A percentile compares a stretch with the other conserved stretches of the same genome.
phyloP scores from a whole-genome alignment of 2,888 invertebrate species.

The Drosophila mayaguana region DNA sequence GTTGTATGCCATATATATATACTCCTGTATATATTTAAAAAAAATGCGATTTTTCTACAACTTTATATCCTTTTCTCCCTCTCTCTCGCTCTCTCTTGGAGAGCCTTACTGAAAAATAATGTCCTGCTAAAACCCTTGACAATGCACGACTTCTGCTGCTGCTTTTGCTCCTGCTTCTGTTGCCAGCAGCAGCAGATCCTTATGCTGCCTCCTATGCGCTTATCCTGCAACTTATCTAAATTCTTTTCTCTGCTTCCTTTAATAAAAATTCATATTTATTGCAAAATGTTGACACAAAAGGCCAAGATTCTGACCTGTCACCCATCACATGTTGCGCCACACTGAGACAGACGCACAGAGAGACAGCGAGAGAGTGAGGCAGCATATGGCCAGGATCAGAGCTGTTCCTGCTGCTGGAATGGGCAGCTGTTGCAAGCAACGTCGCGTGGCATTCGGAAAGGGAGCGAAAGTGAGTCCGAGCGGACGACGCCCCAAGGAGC shows the following conservation, averaged over 20 bases:
- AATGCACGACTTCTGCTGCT: neutral
- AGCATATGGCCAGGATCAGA: conserved; percentile 49
- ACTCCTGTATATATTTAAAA: too few relatives aligned
- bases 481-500: conserved; percentile 74
- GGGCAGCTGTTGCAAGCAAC: conserved; percentile 54
- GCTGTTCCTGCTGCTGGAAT: neutral
- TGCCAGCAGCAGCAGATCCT: neutral
- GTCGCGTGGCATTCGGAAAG: conserved; percentile 53
- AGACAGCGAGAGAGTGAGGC: neutral
- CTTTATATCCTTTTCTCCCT: neutral
- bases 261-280: conserved; percentile 73
- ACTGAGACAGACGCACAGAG: neutral
- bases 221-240: conserved; percentile 5
- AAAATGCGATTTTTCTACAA: neutral
- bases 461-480: conserved; percentile 58
- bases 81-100: neutral
- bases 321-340: conserved; percentile 62
- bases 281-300: conserved; percentile 61
- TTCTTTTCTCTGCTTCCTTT: conserved; percentile 31
- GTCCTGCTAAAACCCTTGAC: neutral
- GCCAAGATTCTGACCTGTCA: conserved; percentile 57
- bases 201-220: neutral
- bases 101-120: neutral
- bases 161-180: neutral
- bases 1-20: too few relatives aligned